Evolutionary conservation across 23 tunicate species (phyloP).

Genomic region (Corella eumyota): DNA sequence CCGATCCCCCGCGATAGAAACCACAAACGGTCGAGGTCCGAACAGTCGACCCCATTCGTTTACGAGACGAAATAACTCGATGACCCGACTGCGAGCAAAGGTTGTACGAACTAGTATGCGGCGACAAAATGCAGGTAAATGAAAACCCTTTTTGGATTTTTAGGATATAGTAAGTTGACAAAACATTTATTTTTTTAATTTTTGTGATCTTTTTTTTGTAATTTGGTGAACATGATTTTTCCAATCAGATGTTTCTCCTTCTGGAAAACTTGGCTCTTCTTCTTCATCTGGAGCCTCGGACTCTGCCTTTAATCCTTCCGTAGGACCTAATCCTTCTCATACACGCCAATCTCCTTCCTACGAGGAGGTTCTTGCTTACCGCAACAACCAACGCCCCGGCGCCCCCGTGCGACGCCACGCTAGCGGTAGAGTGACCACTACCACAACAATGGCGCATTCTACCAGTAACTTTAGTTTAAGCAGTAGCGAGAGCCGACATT

Average conservation of each 20-base stretch:
- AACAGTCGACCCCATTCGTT: conserved; percentile 41
- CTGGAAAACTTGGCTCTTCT: conserved; percentile 19
- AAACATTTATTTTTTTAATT: no score
- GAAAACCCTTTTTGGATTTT: no score
- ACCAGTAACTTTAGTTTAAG: conserved; percentile 9
- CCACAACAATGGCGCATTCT: conserved; percentile 12
- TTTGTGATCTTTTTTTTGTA: no score
- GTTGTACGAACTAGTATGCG: conserved; percentile 70
- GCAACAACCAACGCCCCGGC: conserved; percentile 13
- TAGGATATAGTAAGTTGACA: no score
- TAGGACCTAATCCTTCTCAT: conserved; percentile 9
- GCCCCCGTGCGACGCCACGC: conserved; percentile 11
- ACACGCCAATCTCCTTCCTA: conserved; percentile 18
- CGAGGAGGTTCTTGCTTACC: conserved; percentile 38
- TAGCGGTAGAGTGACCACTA: conserved; percentile 9
- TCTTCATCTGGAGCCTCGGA: conserved; percentile 48
- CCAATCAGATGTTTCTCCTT: no score
- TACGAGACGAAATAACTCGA: conserved; percentile 68
- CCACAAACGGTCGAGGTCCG: not conserved
- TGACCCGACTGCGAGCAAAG: conserved; percentile 70
- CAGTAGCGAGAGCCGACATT: conserved; percentile 10
- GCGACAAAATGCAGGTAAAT: conserved; percentile 41
- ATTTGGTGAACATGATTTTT: no score
- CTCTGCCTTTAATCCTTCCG: conserved; percentile 33
- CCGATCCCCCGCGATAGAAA: not conserved